Evolutionary conservation across 2,113 vertebrate genomes (phyloP), one percentile per base, ranked within the genome.

Genomic region (Dipodomys ordii): DNA sequence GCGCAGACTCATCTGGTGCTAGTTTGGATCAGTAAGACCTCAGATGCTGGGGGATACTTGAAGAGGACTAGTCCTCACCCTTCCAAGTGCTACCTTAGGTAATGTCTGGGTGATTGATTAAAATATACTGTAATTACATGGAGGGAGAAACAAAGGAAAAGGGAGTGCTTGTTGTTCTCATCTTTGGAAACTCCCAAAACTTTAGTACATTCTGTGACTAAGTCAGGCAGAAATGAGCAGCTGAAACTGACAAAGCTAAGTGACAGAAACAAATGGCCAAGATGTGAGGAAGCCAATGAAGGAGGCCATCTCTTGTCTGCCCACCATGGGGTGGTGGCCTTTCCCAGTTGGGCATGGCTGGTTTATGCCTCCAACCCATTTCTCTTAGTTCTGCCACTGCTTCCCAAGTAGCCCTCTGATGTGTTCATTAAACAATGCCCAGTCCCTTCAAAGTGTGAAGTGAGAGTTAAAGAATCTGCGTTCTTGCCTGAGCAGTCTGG

Each of bases 151-250:
- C 53, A 46, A 72, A 49, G 49, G 80, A 39, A 2, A 7, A 88
- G 69, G 16, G 44, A 69, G 32, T 46, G 68, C 76, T 94, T 64
- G 72, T 67, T 32, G 30, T 57, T 94, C 62, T 39, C 49, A 68
- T 46, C 57, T 94, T 28, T 68, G 91, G 88, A 91, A 96, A 93
- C 81, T 93, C 79, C 83, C 92, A 16, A 74, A 91, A 93, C 86
- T 96, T 84, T 57, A 68, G 77, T 13, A 65, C 72, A 64, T 22
- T 91, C 68, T 27, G 28, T 96, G 95, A 93, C 88, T 95, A 76
- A 88, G 60, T 49, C 57, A 20, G 68, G 93, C 76, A 94, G 85
- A 91, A 86, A 94, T 8, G 64, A 73, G n/a, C 57, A 35, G 77
- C 80, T 62, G 46, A 81, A 83, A 85, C 57, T 35, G 44, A 39